Base-by-base conservation (phyloP, 1,140 invertebrate species). In the Heliconius nattereri region DNA sequence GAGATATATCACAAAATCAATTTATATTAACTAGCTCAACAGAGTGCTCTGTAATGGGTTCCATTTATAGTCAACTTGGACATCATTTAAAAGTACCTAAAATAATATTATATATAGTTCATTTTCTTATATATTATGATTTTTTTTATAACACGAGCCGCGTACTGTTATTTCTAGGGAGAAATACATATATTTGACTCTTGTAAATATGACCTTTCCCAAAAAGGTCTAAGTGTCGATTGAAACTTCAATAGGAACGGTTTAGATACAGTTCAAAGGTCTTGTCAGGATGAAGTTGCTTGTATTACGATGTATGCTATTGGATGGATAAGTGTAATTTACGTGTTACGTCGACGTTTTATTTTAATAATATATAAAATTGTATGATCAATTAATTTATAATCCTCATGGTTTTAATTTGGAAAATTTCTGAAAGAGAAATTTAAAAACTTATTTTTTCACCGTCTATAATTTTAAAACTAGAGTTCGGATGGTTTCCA, bases 161-260 rank as follows among this genome's bases (percentile, higher is more conserved):
- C 9, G 26, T 71, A 20, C 9, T 57, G 3, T 57, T 54, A 20
- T 20, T 54, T 60, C 57, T n/a, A 66, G 6, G 23, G 60, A 66
- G 60, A 23, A 57, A 57, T 16, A 57, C 60, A 66, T 66, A 16
- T 13, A 66, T 29, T 66, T 66, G 60, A 66, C 60, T 66, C 11
- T 66, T 66, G 60, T 29, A 26, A 66, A 66, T 66, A 23, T 29
- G 26, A 26, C 26, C 60, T 66, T 29, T 71, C 57, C 75, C 45
- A 71, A 76, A 76, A 66, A 70, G 74, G 75, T 35, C 66, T 70
- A 70, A 76, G 40, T 49, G 60, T 76, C 37, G 37, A 76, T 76
- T 76, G 60, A 76, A 76, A 76, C 60, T 49, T 76, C 60, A 76
- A 76, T 76, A 76, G 75, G 71, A 40, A 23, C 57, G 13, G 23